Percentiles rank a stretch among this genome's conserved stretches.
Conservation (phyloP, 2,797 vertebrate genomes). For the Potorous gilbertii region DNA sequence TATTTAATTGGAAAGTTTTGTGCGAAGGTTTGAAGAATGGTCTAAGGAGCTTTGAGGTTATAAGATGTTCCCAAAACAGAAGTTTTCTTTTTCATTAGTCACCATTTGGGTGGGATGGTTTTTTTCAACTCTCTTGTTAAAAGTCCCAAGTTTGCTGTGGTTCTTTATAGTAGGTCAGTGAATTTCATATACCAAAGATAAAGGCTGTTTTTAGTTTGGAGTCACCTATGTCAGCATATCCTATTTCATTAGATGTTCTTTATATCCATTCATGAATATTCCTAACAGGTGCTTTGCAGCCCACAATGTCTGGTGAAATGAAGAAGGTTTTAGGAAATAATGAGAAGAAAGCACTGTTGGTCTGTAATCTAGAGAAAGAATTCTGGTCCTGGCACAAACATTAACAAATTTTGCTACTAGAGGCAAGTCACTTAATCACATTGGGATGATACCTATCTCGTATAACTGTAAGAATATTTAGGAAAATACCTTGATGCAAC, state of each 20-base stretch:
- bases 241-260: slow-evolving; percentile 51
- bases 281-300: slow-evolving; percentile 33
- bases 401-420: background rate
- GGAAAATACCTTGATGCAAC: background rate
- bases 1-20: background rate
- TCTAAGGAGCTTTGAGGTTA: background rate
- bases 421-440: background rate
- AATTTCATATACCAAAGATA: background rate
- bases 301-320: background rate
- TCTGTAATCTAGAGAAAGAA: background rate
- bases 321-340: background rate
- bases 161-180: background rate
- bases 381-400: background rate
- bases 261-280: slow-evolving; percentile 46
- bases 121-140: slow-evolving; percentile 20
- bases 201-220: slow-evolving; percentile 44
- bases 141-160: slow-evolving; percentile 3
- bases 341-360: background rate
- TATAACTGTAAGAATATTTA: background rate
- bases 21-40: background rate
- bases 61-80: background rate
- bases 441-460: background rate
- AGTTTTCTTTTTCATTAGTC: slow-evolving; percentile 14
- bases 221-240: slow-evolving; percentile 37
- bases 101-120: background rate